A percentile compares a stretch with the other conserved stretches of the same genome.
Conservation (phyloP, 1,140 invertebrate genomes). For the Drosophila lacteicornis region DNA sequence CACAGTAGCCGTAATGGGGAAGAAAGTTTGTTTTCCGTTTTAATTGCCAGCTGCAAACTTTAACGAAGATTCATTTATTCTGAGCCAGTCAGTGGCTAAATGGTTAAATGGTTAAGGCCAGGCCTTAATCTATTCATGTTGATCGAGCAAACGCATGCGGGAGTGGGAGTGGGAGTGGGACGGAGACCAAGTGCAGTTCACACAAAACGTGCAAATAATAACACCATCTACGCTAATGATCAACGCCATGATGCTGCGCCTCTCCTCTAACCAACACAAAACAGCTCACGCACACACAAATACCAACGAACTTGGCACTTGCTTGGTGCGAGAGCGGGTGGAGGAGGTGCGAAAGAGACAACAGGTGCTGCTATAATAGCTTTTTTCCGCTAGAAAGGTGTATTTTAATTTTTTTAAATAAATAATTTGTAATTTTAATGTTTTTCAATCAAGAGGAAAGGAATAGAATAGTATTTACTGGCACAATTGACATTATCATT, state of each 20-base stretch:
- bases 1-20: not conserved
- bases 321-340: not conserved
- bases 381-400: not conserved
- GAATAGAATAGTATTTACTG: too few relatives aligned
- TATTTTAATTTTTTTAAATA: not conserved
- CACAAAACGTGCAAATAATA: conserved; percentile 82
- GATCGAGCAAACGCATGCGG: conserved; percentile 46
- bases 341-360: not conserved
- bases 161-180: not conserved
- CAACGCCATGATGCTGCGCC: conserved; percentile 58
- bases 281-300: conserved; percentile 44
- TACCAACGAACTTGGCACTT: not conserved
- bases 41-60: conserved; percentile 59
- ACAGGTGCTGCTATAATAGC: conserved; percentile 1
- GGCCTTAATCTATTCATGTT: conserved; percentile 72
- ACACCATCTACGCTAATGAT: conserved; percentile 81
- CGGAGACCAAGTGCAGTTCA: conserved; percentile 71
- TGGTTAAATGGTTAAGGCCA: conserved; percentile 17
- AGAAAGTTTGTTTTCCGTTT: conserved; percentile 49
- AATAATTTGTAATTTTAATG: too few relatives aligned
- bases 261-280: conserved; percentile 23
- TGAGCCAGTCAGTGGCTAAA: conserved; percentile 24
- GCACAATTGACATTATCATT: too few relatives aligned
- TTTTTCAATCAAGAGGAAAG: too few relatives aligned
- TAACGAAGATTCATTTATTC: conserved; percentile 56